Base-by-base conservation (phyloP, 2,797 vertebrate species). In the Gallirallus australis region DNA sequence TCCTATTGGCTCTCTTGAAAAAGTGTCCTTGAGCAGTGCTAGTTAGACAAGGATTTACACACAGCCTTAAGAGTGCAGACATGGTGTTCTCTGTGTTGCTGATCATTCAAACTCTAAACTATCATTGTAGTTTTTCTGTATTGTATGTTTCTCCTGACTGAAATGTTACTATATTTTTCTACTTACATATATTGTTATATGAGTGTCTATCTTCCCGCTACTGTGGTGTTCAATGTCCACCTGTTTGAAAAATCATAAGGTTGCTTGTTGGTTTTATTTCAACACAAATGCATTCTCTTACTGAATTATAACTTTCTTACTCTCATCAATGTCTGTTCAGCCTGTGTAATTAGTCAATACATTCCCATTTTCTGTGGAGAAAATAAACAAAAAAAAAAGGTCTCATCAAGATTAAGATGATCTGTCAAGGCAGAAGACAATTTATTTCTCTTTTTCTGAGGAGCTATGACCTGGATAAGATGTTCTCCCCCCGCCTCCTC, bases 401-500 rank as follows among this genome's bases (percentile, higher is more conserved):
- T 37, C 21, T 70, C 27, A 63, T 77, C 71, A 87, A 77, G 64
- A 42, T 64, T 82, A 85, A 25, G 89, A 68, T 57, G 17, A 37
- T 69, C 30, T 83, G 30, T 93, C 73, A 80, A 77, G 12, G 71
- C 28, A 85, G 47, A 90, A 84, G 15, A 91, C 2, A 0, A 59
- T 91, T 84, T 81, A 18, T 54, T 94, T 95, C 64, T 86, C 30
- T 70, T 28, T 80, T 93, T 93, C 82, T 54, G 47, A 77, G 56
- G n/a, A 85, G 17, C 35, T 86, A 1, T 75, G 86, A 81, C 25
- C 33, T 64, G 39, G 30, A 31, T 56, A 80, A 85, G 63, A 25
- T 54, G 6, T 63, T 86, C 17, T 80, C 7, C 6, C 2, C 4
- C 0, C 20, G 4, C 28, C 24, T 27, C 28, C 45, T 68, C 8